Percentiles rank a stretch among this genome's conserved stretches.
phyloP scores from a whole-genome alignment of 2,113 vertebrate genomes.

The Channa maculata region DNA sequence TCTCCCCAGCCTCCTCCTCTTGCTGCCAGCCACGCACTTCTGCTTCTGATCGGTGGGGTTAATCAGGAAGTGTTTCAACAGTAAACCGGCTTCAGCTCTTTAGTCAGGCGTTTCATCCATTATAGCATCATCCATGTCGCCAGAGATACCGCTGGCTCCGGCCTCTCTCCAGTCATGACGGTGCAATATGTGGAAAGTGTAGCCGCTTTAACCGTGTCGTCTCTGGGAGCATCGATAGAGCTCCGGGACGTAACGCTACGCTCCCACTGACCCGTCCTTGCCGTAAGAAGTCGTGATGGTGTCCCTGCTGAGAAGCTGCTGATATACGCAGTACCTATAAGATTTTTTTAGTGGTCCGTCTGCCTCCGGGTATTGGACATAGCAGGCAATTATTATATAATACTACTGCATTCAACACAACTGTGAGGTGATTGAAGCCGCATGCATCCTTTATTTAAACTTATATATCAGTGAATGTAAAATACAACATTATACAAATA shows the following conservation, averaged over 20 bases:
- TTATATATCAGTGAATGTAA: no score
- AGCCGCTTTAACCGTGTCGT: background rate
- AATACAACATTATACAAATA: no score
- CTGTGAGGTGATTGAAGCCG: background rate
- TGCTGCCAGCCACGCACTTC: constrained; percentile 71
- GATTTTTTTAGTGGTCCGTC: background rate
- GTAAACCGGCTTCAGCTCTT: background rate
- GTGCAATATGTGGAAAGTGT: constrained; percentile 36
- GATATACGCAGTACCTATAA: constrained; percentile 28
- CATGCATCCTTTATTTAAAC: no score
- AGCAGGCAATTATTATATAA: constrained; percentile 34
- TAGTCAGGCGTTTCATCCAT: background rate
- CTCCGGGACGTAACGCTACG: constrained; percentile 4
- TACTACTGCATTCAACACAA: constrained; percentile 30
- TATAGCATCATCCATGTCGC: background rate
- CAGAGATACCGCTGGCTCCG: constrained; percentile 9
- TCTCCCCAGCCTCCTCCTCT: constrained; percentile 59
- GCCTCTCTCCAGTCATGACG: constrained; percentile 48
- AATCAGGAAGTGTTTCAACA: constrained; percentile 65
- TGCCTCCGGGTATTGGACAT: background rate
- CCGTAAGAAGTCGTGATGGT: constrained; percentile 16
- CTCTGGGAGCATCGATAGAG: constrained; percentile 14
- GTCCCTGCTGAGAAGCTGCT: constrained; percentile 1
- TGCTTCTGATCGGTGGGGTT: constrained; percentile 64
- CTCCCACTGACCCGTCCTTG: constrained; percentile 13